Conservation (phyloP, 2,113 vertebrate species). For the Amphilophus citrinellus region DNA sequence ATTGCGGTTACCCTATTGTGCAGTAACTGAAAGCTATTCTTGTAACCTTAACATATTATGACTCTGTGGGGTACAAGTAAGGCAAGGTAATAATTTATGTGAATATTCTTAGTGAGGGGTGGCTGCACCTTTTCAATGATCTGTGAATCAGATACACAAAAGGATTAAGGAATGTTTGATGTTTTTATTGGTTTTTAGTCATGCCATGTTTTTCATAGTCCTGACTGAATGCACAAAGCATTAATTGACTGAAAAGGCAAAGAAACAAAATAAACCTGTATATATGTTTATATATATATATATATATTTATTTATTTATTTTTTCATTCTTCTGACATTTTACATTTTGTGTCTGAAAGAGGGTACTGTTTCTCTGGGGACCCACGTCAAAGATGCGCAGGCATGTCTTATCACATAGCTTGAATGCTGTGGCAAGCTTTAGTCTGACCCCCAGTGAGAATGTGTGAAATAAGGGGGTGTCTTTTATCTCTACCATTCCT, state of each 20-base stretch:
- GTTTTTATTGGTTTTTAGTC: slow-evolving; percentile 44
- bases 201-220: slow-evolving; percentile 16
- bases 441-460: slow-evolving; percentile 30
- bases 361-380: slow-evolving; percentile 14
- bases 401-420: slow-evolving; percentile 31
- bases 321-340: not conserved
- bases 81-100: slow-evolving; percentile 23
- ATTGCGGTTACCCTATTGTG: not conserved
- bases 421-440: slow-evolving; percentile 27
- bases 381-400: slow-evolving; percentile 8
- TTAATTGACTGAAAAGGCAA: slow-evolving; percentile 10
- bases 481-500: slow-evolving; percentile 56
- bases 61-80: not conserved
- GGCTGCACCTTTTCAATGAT: slow-evolving; percentile 2
- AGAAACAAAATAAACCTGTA: not conserved
- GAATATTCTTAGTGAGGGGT: not conserved
- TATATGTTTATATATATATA: not conserved
- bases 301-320: not conserved
- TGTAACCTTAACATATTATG: slow-evolving; percentile 4
- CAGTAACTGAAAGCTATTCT: not conserved
- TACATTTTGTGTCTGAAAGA: not conserved
- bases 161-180: slow-evolving; percentile 12
- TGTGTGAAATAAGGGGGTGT: slow-evolving; percentile 51
- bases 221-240: slow-evolving; percentile 20
- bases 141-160: not conserved